phyloP scores from a whole-genome alignment of 2,113 vertebrate species.

The Plotosus lineatus region DNA sequence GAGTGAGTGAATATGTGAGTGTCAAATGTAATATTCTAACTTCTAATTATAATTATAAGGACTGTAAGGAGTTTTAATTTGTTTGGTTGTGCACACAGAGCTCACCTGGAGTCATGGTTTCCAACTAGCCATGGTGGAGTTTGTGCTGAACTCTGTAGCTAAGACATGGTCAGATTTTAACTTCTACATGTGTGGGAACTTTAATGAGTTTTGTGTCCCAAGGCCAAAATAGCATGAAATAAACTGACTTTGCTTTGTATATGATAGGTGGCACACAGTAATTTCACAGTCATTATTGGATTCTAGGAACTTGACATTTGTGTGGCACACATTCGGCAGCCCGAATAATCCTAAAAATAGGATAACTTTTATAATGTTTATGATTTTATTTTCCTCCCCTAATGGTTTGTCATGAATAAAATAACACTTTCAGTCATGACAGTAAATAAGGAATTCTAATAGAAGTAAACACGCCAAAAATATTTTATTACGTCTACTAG shows the following conservation, averaged over 20 bases:
- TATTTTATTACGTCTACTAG: background rate
- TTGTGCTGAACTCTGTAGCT: background rate
- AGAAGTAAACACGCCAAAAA: background rate
- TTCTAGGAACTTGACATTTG: conserved; percentile 11
- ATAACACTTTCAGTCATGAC: background rate
- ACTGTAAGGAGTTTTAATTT: background rate
- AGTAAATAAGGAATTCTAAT: background rate
- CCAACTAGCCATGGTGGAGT: background rate
- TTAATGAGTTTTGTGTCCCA: conserved; percentile 63
- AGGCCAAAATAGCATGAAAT: conserved; percentile 46
- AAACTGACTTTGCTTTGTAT: conserved; percentile 50
- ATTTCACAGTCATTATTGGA: background rate
- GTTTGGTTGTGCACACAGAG: background rate
- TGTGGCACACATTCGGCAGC: background rate
- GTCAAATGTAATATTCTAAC: background rate
- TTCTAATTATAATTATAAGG: background rate
- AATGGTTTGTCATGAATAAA: background rate
- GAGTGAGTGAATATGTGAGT: too few species aligned
- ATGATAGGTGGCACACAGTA: conserved; percentile 28
- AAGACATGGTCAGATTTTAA: background rate
- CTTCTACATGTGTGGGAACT: conserved; percentile 3
- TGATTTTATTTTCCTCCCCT: background rate
- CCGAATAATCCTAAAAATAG: background rate
- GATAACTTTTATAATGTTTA: background rate
- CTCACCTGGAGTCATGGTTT: background rate